Conservation (phyloP, 2,113 vertebrate species). For the Deroptyus accipitrinus region DNA sequence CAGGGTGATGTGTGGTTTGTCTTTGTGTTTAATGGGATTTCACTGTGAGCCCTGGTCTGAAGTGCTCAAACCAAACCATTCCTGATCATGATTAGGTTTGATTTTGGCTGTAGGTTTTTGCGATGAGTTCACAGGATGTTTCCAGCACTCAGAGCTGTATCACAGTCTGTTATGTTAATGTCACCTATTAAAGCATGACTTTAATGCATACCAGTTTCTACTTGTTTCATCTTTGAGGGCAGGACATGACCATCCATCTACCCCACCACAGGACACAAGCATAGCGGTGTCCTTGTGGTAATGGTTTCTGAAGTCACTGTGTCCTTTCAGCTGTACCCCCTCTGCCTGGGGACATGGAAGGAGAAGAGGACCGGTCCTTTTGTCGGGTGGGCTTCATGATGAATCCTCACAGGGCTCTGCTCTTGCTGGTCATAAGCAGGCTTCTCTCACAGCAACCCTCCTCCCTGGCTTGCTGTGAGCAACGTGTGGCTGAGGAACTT, state of each 20-base stretch:
- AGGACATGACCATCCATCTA: background rate
- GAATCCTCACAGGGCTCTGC: background rate
- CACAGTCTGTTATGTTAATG: background rate
- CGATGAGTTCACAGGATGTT: background rate
- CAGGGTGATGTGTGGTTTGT: background rate
- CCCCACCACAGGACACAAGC: background rate
- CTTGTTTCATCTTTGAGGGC: background rate
- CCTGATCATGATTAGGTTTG: background rate
- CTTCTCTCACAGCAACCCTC: background rate
- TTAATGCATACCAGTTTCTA: background rate
- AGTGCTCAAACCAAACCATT: background rate
- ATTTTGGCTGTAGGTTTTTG: background rate
- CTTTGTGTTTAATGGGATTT: background rate
- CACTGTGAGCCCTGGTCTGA: background rate
- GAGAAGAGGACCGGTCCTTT: background rate
- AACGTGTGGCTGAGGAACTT: background rate
- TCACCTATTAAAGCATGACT: slow-evolving; percentile 65
- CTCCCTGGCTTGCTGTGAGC: background rate
- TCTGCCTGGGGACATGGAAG: background rate
- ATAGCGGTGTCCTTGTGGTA: background rate
- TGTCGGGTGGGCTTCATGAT: background rate
- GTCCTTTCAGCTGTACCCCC: background rate
- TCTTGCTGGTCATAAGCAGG: background rate
- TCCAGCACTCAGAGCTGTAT: background rate
- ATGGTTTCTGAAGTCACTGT: background rate